Evolutionary conservation across 92 coral and sea anemone genomes (phyloP).

Genomic region (Chrysogorgia sp.): DNA sequence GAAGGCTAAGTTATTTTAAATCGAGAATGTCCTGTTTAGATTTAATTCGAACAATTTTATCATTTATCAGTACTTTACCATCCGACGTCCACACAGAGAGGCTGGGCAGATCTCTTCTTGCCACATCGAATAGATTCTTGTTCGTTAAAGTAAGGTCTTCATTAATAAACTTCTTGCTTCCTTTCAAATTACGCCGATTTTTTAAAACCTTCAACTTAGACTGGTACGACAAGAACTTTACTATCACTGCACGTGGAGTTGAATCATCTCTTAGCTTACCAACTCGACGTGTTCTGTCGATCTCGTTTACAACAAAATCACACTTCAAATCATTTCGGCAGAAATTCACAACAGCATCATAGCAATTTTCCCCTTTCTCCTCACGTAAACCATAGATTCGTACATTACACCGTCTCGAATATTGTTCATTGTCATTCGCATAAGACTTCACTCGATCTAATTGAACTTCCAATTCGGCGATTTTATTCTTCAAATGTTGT

Average conservation of each 20-base stretch:
- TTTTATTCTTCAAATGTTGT: too few species aligned
- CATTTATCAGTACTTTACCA: conserved; percentile 3
- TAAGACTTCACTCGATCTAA: not conserved
- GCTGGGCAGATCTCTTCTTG: not conserved
- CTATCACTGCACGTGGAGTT: conserved; percentile 6
- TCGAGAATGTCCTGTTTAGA: conserved; percentile 1
- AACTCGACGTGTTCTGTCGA: conserved; percentile 13
- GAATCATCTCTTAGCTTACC: not conserved
- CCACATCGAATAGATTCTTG: not conserved
- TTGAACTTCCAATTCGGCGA: not conserved
- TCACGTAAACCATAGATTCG: conserved; percentile 9
- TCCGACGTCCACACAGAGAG: conserved; percentile 17
- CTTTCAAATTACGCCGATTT: conserved; percentile 52
- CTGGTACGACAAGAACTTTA: conserved; percentile 33
- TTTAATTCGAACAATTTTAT: not conserved
- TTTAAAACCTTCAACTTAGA: conserved; percentile 36
- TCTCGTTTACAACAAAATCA: not conserved
- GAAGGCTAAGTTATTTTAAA: not conserved
- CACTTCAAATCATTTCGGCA: conserved; percentile 14
- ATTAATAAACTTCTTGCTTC: conserved; percentile 32
- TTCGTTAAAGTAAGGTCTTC: conserved; percentile 41
- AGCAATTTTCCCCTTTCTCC: conserved; percentile 21
- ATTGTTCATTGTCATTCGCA: conserved; percentile 2
- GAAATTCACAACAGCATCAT: not conserved
- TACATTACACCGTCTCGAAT: conserved; percentile 15